phyloP scores from a whole-genome alignment of 92 coral and sea anemone species.

The Umimayanthus kanabou region DNA sequence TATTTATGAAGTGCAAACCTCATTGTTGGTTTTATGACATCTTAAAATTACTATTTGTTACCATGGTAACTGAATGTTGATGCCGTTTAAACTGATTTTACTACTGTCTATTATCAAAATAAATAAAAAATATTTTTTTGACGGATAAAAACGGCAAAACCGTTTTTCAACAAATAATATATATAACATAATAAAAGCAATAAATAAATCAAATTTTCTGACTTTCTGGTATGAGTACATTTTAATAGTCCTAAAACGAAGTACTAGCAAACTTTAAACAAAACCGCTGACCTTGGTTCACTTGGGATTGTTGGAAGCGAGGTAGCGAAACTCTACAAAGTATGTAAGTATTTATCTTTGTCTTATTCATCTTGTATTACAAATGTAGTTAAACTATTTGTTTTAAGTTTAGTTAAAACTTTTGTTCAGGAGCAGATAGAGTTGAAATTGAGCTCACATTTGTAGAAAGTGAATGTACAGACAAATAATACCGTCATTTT shows the following conservation, averaged over 20 bases:
- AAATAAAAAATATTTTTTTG: not conserved
- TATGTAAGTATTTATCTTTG: conserved; percentile 5
- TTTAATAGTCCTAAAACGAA: not conserved
- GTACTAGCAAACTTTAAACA: conserved; percentile 1
- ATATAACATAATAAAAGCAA: not conserved
- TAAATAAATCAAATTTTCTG: not conserved
- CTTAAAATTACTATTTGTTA: not conserved
- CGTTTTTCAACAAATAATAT: not conserved
- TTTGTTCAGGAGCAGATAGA: not conserved
- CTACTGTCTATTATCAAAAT: not conserved
- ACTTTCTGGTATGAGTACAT: not conserved
- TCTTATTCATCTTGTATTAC: not conserved
- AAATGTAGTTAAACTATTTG: not conserved
- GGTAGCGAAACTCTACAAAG: conserved; percentile 5
- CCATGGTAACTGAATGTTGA: not conserved
- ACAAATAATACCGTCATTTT: not conserved
- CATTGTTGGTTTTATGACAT: not conserved
- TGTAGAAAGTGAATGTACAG: not conserved
- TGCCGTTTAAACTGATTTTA: not conserved
- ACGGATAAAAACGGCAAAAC: not conserved
- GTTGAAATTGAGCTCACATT: not conserved
- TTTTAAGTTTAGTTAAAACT: not conserved
- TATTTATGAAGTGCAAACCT: not conserved
- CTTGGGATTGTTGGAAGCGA: conserved; percentile 4
- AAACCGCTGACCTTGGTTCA: conserved; percentile 16